A percentile compares a stretch with the other conserved stretches of the same genome.
These are phyloP conservation scores for Myiagra hebetior DNA, from an alignment of 2,113 vertebrate species.

Conservation along the genomic window DNA sequence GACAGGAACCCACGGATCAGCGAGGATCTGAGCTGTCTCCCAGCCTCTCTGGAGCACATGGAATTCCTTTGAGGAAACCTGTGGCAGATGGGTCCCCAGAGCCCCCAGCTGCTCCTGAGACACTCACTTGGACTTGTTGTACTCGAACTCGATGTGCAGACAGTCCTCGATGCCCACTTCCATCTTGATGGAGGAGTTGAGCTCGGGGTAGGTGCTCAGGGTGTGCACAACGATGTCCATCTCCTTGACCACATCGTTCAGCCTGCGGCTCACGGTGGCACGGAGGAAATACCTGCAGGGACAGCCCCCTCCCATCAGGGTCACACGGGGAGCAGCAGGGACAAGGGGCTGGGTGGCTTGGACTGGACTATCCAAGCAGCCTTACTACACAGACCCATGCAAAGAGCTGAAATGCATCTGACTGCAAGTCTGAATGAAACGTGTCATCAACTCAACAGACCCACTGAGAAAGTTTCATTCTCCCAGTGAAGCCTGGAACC, in stretches of 20 bases:
- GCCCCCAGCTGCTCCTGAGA: neutral
- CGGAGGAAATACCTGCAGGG: slow-evolving; percentile 90
- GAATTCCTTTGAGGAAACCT: neutral
- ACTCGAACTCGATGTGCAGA: slow-evolving; percentile 98
- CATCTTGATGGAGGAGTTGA: slow-evolving; percentile 99
- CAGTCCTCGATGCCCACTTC: slow-evolving; percentile 98
- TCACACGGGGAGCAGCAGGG: neutral
- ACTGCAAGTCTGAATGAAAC: neutral
- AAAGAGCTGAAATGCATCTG: neutral
- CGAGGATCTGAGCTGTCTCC: neutral
- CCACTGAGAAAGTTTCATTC: neutral
- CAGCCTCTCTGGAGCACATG: neutral
- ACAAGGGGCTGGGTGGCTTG: neutral
- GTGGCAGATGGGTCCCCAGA: neutral
- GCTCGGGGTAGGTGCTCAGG: slow-evolving; percentile 90
- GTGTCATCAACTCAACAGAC: neutral
- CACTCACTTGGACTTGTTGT: slow-evolving; percentile 98
- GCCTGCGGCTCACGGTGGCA: slow-evolving; percentile 90
- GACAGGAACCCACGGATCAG: neutral
- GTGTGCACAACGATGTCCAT: slow-evolving; percentile 98
- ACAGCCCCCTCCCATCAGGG: neutral
- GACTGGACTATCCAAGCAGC: neutral
- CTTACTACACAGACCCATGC: neutral
- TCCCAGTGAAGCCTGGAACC: neutral
- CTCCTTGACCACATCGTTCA: slow-evolving; percentile 94